Percentiles rank a stretch among this genome's conserved stretches.
These are phyloP conservation scores for Perdix hodgsoniae DNA, from an alignment of 2,797 vertebrate species.

Conservation along the genomic window DNA sequence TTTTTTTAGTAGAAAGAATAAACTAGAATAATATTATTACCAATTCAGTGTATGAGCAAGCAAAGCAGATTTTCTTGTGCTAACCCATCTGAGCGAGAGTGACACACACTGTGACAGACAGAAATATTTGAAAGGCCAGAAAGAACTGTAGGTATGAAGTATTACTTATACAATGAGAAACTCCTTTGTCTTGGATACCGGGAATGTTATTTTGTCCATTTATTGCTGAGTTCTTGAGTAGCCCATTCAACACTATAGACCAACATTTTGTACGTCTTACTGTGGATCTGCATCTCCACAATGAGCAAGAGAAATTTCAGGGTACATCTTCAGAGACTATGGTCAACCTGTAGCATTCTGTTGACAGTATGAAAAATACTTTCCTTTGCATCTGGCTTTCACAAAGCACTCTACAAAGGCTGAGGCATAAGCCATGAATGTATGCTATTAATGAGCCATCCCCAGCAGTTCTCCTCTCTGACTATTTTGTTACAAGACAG, in stretches of 20 bases:
- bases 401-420: not conserved
- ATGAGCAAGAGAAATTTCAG: not conserved
- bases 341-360: not conserved
- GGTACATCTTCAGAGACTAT: accelerated
- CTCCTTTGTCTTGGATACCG: not conserved
- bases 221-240: not conserved
- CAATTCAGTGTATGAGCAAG: constrained; percentile 3
- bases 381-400: not conserved
- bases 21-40: constrained; percentile 50
- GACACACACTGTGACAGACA: not conserved
- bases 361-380: not conserved
- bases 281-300: not conserved
- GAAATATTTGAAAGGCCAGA: constrained; percentile 14
- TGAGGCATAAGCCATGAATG: not conserved
- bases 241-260: not conserved
- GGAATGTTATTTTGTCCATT: not conserved
- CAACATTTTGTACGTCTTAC: not conserved
- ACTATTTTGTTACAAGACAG: not conserved
- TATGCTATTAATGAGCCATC: not conserved
- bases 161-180: not conserved
- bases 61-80: constrained; percentile 43
- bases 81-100: not conserved
- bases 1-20: constrained; percentile 45
- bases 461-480: not conserved
- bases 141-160: not conserved